Conservation (phyloP, 2,888 invertebrate genomes). For the Melolontha melolontha region DNA sequence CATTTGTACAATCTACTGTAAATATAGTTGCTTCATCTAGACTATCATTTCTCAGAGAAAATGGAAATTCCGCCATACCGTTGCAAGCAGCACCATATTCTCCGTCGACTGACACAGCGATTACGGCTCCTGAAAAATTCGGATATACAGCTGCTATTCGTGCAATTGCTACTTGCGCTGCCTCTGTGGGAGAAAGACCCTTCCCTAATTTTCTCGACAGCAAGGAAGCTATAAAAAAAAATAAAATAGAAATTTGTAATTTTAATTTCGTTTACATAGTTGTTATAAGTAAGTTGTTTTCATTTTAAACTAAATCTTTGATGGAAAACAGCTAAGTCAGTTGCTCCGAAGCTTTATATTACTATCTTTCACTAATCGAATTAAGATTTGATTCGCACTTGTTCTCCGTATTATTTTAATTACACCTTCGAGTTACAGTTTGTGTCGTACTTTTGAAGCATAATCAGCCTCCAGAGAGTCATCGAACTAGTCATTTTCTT, state of each 20-base stretch:
- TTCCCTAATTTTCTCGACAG: constrained; percentile 90
- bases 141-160: constrained; percentile 84
- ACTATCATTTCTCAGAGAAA: constrained; percentile 65
- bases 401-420: too few relatives aligned
- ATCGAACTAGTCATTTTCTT: too few relatives aligned
- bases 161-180: constrained; percentile 78
- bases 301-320: too few relatives aligned
- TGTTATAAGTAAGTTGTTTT: too few relatives aligned
- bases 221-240: constrained; percentile 74
- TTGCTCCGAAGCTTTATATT: too few relatives aligned
- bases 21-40: constrained; percentile 22
- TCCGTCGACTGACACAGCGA: constrained; percentile 81
- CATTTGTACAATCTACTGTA: constrained; percentile 37
- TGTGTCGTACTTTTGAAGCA: too few relatives aligned
- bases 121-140: constrained; percentile 84
- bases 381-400: too few relatives aligned
- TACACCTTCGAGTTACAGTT: too few relatives aligned
- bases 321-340: too few relatives aligned
- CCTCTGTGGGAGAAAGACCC: constrained; percentile 79
- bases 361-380: too few relatives aligned
- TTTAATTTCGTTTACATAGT: too few relatives aligned
- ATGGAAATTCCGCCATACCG: constrained; percentile 77
- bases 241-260: background rate
- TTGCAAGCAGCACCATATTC: constrained; percentile 87
- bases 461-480: too few relatives aligned